Evolutionary conservation across 2,888 invertebrate species (phyloP).

Genomic region (Creontiades dilutus): DNA sequence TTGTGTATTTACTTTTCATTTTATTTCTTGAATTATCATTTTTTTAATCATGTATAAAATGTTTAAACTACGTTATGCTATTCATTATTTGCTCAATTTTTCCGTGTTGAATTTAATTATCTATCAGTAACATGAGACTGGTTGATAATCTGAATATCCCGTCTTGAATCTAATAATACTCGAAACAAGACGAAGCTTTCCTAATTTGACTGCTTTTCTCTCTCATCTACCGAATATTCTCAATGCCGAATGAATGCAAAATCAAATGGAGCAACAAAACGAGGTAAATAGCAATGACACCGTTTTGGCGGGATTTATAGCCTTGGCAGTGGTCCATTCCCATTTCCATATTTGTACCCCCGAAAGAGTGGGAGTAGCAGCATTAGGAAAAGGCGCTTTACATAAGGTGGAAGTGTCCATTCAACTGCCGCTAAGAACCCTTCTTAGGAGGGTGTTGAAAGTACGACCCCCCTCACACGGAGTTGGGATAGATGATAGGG

Average conservation of each 20-base stretch:
- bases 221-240: no score
- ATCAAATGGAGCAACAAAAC: slow-evolving; percentile 36
- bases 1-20: no score
- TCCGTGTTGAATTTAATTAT: no score
- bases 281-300: slow-evolving; percentile 6
- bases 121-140: no score
- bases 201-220: no score
- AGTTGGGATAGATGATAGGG: slow-evolving; percentile 30
- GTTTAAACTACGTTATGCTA: no score
- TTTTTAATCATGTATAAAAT: no score
- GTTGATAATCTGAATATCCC: no score
- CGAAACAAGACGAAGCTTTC: no score
- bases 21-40: no score
- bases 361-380: background rate
- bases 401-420: slow-evolving; percentile 58
- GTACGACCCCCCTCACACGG: background rate
- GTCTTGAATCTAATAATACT: no score
- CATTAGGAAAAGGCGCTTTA: slow-evolving; percentile 42
- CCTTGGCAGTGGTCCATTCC: slow-evolving; percentile 60
- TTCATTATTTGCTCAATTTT: no score
- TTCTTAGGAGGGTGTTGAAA: slow-evolving; percentile 24
- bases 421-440: slow-evolving; percentile 9
- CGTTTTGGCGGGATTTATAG: slow-evolving; percentile 34
- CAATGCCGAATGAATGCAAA: background rate
- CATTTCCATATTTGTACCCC: slow-evolving; percentile 60